These are phyloP conservation scores for Drosophila sordidula DNA, from an alignment of 2,888 invertebrate genomes.

Conservation along the genomic window DNA sequence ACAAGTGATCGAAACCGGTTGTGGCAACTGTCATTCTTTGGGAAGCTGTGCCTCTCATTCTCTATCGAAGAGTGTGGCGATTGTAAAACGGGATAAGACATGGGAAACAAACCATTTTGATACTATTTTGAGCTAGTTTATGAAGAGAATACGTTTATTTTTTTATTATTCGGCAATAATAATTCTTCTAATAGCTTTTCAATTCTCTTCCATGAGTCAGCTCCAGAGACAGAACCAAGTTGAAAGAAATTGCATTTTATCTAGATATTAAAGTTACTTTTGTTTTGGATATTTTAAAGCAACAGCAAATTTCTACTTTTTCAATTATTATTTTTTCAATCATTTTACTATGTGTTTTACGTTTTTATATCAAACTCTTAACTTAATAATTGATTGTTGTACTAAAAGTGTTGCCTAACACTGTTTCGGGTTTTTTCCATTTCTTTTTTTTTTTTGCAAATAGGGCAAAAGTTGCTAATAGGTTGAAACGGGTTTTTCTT, in stretches of 20 bases:
- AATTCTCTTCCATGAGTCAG: not conserved
- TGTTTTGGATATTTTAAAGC: not conserved
- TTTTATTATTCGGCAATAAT: not conserved
- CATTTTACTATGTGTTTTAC: too few relatives aligned
- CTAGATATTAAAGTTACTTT: not conserved
- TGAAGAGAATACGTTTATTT: not conserved
- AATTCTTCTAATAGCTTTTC: not conserved
- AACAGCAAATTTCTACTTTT: too few relatives aligned
- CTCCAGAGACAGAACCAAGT: not conserved
- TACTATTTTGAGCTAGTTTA: constrained; percentile 5
- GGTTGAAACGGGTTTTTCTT: too few relatives aligned
- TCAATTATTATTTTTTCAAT: too few relatives aligned
- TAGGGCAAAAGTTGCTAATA: not conserved
- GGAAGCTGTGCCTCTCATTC: not conserved
- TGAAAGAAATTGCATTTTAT: too few relatives aligned
- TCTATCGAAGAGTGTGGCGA: constrained; percentile 3
- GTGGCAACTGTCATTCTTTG: constrained; percentile 13
- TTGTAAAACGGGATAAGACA: constrained; percentile 32
- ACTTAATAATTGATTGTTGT: too few relatives aligned
- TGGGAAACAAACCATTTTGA: constrained; percentile 41
- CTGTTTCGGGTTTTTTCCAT: too few relatives aligned
- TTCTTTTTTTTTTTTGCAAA: not conserved
- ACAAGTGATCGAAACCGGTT: constrained; percentile 45
- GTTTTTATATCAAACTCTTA: too few relatives aligned
- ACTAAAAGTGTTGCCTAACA: not conserved